phyloP scores from a whole-genome alignment of 2,113 vertebrate species.

The Notarius quadriscutis region DNA sequence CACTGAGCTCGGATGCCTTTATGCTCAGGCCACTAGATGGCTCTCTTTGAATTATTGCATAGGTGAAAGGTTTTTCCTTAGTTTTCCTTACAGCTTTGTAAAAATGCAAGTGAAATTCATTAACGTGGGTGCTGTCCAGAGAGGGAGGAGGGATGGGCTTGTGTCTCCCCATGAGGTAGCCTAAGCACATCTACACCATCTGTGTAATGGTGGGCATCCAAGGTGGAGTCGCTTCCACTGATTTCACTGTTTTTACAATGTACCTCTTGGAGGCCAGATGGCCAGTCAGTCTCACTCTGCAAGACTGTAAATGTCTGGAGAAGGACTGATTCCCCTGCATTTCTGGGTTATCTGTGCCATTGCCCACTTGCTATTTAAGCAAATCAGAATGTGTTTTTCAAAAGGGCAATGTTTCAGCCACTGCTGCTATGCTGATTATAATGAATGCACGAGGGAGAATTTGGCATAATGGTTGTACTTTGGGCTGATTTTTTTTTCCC shows the following conservation, averaged over 20 bases:
- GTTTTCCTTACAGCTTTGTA: constrained; percentile 41
- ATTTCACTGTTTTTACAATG: constrained; percentile 71
- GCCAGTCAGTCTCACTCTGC: constrained; percentile 66
- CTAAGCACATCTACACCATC: constrained; percentile 68
- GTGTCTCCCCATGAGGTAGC: constrained; percentile 66
- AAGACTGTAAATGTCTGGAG: constrained; percentile 64
- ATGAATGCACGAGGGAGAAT: constrained; percentile 20
- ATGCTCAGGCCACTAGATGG: constrained; percentile 67
- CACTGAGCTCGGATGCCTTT: constrained; percentile 46
- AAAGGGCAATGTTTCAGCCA: constrained; percentile 21
- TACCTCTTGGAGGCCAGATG: constrained; percentile 73
- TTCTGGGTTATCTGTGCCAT: constrained; percentile 40
- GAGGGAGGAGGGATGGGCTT: constrained; percentile 43
- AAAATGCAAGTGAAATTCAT: constrained; percentile 55
- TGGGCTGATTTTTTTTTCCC: neutral
- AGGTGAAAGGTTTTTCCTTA: neutral
- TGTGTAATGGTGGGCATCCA: constrained; percentile 77
- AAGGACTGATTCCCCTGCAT: constrained; percentile 56
- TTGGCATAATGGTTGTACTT: constrained; percentile 14
- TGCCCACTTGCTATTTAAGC: constrained; percentile 41
- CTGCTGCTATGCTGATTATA: neutral
- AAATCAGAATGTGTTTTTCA: constrained; percentile 15
- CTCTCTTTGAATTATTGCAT: constrained; percentile 56
- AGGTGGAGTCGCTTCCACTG: constrained; percentile 71
- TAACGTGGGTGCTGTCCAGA: constrained; percentile 44